Evolutionary conservation across 2,113 vertebrate genomes (phyloP).

Genomic region (Xenotilapia flavipinnis): DNA sequence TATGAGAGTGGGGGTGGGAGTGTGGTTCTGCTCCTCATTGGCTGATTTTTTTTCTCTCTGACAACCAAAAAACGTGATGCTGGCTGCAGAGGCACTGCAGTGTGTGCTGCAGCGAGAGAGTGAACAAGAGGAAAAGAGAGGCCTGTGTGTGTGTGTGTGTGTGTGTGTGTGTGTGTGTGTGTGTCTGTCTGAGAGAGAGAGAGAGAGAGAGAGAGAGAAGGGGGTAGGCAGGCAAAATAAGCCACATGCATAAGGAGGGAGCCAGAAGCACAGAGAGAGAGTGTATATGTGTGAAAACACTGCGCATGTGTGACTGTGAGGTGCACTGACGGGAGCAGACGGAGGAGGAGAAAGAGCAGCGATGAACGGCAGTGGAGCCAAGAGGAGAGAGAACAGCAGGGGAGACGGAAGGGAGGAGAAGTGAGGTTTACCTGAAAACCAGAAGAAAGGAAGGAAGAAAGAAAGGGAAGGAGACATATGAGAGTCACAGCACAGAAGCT

Average conservation of each 20-base stretch:
- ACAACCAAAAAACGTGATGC: conserved; percentile 63
- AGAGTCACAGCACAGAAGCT: not conserved
- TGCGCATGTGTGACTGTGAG: conserved; percentile 60
- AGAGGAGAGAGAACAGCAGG: conserved; percentile 12
- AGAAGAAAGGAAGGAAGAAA: not conserved
- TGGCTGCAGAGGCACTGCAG: conserved; percentile 78
- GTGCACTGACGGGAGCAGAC: conserved; percentile 48
- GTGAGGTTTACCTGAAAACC: conserved; percentile 10
- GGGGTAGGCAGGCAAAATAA: conserved; percentile 30
- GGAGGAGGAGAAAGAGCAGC: conserved; percentile 28
- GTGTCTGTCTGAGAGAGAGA: not conserved
- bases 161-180: not conserved
- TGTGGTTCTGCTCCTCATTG: conserved; percentile 48
- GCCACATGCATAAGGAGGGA: conserved; percentile 52
- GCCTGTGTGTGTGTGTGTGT: not conserved
- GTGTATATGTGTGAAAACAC: conserved; percentile 52
- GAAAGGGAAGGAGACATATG: not conserved
- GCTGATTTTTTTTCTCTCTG: conserved; percentile 60
- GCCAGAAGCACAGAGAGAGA: conserved; percentile 43
- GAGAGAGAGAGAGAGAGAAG: not conserved
- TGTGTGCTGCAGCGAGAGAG: conserved; percentile 65
- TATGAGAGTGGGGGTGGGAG: not conserved
- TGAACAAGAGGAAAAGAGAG: conserved; percentile 18
- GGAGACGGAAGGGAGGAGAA: not conserved
- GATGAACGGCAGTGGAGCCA: conserved; percentile 40